A percentile compares a stretch with the other conserved stretches of the same genome.
Conservation (phyloP, 37 sponge, comb jelly and placozoan species). For the Petrosia ficiformis region DNA sequence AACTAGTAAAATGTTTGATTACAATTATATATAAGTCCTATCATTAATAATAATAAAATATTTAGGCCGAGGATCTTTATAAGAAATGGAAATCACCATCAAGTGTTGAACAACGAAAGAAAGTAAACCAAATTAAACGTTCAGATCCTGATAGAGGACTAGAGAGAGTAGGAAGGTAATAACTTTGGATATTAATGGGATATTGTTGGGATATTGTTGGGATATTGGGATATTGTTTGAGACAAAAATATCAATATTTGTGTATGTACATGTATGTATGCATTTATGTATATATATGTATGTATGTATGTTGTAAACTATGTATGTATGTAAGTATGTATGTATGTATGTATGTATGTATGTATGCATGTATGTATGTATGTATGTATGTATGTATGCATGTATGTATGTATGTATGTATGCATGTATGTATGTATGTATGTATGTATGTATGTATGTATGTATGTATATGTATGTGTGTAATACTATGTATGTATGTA, state of each 20-base stretch:
- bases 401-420: no score
- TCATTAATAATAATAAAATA: background rate
- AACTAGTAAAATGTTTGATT: no score
- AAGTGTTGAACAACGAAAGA: slow-evolving; percentile 29
- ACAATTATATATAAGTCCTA: background rate
- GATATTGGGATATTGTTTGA: background rate
- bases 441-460: no score
- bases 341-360: no score
- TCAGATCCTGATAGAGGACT: slow-evolving; percentile 83
- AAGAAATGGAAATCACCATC: slow-evolving; percentile 74
- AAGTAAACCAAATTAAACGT: slow-evolving; percentile 43
- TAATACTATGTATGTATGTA: background rate
- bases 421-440: no score
- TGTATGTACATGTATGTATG: background rate
- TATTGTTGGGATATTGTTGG: background rate
- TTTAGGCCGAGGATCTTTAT: slow-evolving; percentile 65
- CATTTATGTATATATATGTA: background rate
- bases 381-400: no score
- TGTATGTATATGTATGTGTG: background rate
- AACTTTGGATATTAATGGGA: background rate
- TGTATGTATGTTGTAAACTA: no score
- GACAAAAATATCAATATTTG: background rate
- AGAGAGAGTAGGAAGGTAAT: slow-evolving; percentile 87
- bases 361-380: no score
- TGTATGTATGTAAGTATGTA: no score